A percentile compares a stretch with the other conserved stretches of the same genome.
These are phyloP conservation scores for Notospermus geniculatus DNA, from an alignment of 1,140 invertebrate genomes.

Conservation along the genomic window DNA sequence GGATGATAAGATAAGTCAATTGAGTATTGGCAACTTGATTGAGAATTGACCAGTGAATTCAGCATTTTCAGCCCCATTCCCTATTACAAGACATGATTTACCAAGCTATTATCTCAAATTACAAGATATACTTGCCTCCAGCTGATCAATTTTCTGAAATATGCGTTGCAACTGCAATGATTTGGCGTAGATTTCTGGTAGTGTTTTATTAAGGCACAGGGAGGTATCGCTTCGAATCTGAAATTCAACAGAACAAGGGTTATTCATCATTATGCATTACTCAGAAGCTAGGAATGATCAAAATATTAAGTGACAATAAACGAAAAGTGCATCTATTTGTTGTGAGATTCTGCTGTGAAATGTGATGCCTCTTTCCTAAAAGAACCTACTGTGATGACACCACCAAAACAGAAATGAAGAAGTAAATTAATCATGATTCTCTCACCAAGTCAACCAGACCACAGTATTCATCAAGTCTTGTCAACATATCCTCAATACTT, in stretches of 20 bases:
- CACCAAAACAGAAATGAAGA: neutral
- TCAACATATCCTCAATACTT: constrained; percentile 45
- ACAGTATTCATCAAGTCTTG: constrained; percentile 46
- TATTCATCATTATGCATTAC: neutral
- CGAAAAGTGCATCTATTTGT: neutral
- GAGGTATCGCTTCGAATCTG: constrained; percentile 49
- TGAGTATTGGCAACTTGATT: neutral
- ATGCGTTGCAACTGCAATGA: constrained; percentile 39
- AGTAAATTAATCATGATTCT: neutral
- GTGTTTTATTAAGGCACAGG: constrained; percentile 40
- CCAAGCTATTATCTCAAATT: too few relatives aligned
- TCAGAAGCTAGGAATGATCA: too few relatives aligned
- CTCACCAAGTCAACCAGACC: constrained; percentile 43
- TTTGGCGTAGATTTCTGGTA: constrained; percentile 43
- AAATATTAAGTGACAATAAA: too few relatives aligned
- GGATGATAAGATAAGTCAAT: neutral
- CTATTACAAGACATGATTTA: too few relatives aligned
- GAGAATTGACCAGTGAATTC: too few relatives aligned
- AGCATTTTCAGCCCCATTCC: too few relatives aligned
- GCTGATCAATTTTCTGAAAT: constrained; percentile 45
- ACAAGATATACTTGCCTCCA: constrained; percentile 38
- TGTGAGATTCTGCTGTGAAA: neutral
- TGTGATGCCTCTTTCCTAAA: neutral
- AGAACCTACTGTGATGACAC: neutral
- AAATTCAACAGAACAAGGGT: constrained; percentile 10